phyloP scores from a whole-genome alignment of 2,113 vertebrate genomes.

The Otis tarda region DNA sequence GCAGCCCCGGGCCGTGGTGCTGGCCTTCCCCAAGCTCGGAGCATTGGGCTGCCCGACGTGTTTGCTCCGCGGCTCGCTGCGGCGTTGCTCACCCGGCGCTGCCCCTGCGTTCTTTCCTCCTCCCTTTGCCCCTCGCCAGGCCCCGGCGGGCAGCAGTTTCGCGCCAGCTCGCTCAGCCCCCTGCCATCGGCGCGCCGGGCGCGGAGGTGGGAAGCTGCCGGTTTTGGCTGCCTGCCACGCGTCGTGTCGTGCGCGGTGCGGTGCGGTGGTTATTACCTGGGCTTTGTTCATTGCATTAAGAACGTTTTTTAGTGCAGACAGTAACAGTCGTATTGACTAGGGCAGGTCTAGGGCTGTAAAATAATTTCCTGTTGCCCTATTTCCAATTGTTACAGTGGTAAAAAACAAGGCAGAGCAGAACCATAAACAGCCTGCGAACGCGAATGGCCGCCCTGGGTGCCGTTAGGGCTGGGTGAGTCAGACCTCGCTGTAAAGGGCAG shows the following conservation, averaged over 20 bases:
- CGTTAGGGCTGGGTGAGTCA: background rate
- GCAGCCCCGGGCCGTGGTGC: background rate
- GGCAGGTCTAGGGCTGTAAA: constrained; percentile 22
- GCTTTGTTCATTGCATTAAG: background rate
- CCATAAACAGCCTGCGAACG: background rate
- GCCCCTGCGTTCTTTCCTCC: background rate
- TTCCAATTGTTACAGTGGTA: constrained; percentile 19
- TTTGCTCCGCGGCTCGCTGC: background rate
- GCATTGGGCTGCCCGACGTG: fast-evolving
- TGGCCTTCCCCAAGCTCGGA: background rate
- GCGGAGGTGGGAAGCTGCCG: background rate
- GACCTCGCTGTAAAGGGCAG: background rate
- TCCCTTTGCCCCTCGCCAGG: background rate
- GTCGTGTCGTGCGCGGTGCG: fast-evolving
- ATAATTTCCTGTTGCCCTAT: constrained; percentile 46
- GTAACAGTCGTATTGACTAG: background rate
- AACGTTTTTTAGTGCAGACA: background rate
- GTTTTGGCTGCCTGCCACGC: background rate
- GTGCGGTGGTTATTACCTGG: background rate
- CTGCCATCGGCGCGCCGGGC: fast-evolving
- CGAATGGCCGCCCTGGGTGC: background rate
- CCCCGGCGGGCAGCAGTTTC: background rate
- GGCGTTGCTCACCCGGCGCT: fast-evolving
- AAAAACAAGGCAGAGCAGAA: background rate
- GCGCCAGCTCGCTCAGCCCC: background rate